Percentiles rank a stretch among this genome's conserved stretches.
Conservation (phyloP, 2,888 invertebrate genomes). For the Agriopis marginaria region DNA sequence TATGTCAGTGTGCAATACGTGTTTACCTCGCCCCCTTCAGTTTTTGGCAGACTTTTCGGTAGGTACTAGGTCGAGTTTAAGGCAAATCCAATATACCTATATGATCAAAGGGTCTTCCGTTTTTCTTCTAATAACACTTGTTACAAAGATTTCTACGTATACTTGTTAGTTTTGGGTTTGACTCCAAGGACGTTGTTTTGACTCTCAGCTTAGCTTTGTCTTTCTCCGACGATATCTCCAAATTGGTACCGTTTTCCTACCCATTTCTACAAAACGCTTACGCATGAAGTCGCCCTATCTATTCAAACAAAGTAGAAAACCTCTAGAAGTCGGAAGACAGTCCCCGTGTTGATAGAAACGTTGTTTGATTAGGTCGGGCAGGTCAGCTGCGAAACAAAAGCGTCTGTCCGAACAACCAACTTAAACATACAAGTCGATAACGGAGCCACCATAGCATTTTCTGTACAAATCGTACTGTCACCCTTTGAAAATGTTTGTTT, state of each 20-base stretch:
- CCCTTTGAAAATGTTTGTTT: neutral
- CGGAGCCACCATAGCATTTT: conserved; percentile 5
- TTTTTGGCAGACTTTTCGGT: too few relatives aligned
- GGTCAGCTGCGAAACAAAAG: conserved; percentile 47
- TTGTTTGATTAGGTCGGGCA: conserved; percentile 37
- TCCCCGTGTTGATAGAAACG: conserved; percentile 29
- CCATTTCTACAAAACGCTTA: conserved; percentile 11
- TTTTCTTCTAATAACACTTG: too few relatives aligned
- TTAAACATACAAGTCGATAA: neutral
- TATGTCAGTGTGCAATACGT: too few relatives aligned
- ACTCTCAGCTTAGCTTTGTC: neutral
- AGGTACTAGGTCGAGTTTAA: too few relatives aligned
- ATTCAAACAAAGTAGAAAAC: conserved; percentile 30
- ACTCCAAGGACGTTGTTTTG: neutral
- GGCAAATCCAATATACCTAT: too few relatives aligned
- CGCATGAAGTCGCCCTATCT: conserved; percentile 10
- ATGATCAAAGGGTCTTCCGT: too few relatives aligned
- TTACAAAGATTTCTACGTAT: too few relatives aligned
- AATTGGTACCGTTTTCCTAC: neutral
- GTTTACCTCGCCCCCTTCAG: too few relatives aligned
- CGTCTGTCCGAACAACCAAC: conserved; percentile 14
- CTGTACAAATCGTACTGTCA: neutral
- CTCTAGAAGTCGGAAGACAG: conserved; percentile 28
- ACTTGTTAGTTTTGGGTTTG: neutral
- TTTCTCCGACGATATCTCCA: neutral